Evolutionary conservation across 2,113 vertebrate genomes (phyloP), one percentile per base, ranked within the genome.

Genomic region (Physeter macrocephalus): DNA sequence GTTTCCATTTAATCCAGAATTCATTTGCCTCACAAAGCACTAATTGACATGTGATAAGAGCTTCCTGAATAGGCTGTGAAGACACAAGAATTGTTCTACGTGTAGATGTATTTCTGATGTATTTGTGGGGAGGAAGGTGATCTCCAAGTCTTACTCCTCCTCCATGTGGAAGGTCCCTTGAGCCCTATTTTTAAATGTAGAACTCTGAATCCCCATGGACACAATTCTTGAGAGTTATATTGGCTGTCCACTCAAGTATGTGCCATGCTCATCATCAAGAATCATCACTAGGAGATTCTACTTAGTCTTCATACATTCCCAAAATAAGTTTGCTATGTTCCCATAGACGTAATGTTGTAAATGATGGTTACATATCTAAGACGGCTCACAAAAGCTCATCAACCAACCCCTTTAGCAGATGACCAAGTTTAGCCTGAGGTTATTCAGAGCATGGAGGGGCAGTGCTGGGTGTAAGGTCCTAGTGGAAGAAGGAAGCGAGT

Each of bases 1-100:
- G 61, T 91, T 89, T 80, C 52, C 82, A 54, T 88, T 78, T 67
- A 93, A 88, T 90, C 72, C 57, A 93, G 92, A 93, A 93, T 46
- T 36, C 27, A 29, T 84, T 57, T 88, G 89, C 27, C 36, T 78
- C 86, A 94, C 89, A 95, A 81, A 95, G 57, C 62, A 57, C 87
- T 88, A 67, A 91, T 89, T 92, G 94, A 97, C 96, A 78, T 93
- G 25, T 89, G 78, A 62, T 95, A 66, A 94, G 86, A 93, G 2
- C 23, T 61, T 96, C 57, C 84, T 93, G 67, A 93, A 43, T 74
- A 66, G 8, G 11, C 91, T 95, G n/a, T 90, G 77, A 88, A 96
- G 17, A 78, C n/a, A 31, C 43, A 39, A 41, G n/a, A n/a, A n/a
- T n/a, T n/a, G n/a, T n/a, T n/a, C n/a, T n/a, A n/a, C n/a, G n/a